Conservation (phyloP, 2,797 vertebrate species). For the Darevskia nairensis region DNA sequence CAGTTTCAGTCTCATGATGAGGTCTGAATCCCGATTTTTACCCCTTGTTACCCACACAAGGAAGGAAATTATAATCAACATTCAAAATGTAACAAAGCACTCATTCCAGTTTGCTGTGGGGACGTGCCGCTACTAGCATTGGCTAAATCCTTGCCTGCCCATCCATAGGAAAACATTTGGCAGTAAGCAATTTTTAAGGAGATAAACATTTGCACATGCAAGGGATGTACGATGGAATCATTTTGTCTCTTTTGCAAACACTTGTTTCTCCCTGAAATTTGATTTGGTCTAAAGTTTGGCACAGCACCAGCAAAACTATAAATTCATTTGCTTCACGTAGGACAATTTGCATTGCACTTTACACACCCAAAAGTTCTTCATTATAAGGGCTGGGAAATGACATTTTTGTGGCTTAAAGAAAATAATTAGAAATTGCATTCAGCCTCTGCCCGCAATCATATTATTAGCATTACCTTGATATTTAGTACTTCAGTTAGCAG, state of each 20-base stretch:
- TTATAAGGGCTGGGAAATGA: conserved; percentile 2
- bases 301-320: neutral
- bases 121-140: too few species aligned
- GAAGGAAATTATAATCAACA: too few species aligned
- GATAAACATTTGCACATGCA: neutral
- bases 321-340: neutral
- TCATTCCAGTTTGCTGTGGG: too few species aligned
- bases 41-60: too few species aligned
- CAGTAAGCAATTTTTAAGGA: neutral
- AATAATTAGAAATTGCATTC: conserved; percentile 16
- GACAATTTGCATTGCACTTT: neutral
- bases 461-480: neutral
- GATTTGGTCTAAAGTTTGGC: neutral
- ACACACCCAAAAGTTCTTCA: conserved; percentile 2
- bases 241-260: neutral
- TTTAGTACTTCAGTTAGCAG: conserved; percentile 1
- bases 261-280: neutral
- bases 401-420: conserved; percentile 4
- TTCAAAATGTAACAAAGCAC: too few species aligned
- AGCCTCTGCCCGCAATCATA: conserved; percentile 17
- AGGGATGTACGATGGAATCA: neutral
- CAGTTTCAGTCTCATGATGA: too few species aligned
- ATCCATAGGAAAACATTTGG: neutral
- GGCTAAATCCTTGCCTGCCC: neutral
- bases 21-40: too few species aligned